These are phyloP conservation scores for Gavia stellata DNA, from an alignment of 2,113 vertebrate genomes.

Conservation along the genomic window DNA sequence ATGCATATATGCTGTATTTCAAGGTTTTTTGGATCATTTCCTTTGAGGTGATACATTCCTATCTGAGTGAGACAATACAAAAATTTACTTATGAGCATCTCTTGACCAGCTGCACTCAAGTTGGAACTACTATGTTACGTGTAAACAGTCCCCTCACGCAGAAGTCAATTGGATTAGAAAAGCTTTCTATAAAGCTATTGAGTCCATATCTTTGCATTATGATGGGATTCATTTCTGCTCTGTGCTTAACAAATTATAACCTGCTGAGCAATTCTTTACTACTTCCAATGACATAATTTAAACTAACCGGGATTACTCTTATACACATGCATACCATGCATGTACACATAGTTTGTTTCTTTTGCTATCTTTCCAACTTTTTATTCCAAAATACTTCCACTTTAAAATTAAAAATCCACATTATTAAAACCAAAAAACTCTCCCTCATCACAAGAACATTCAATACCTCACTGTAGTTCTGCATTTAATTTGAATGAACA, in stretches of 20 bases:
- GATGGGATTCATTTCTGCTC: background rate
- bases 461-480: background rate
- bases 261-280: background rate
- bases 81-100: background rate
- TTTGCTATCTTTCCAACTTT: background rate
- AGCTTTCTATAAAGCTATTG: background rate
- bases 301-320: background rate
- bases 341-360: background rate
- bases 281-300: background rate
- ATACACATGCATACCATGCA: rapidly evolving
- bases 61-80: background rate
- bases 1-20: background rate
- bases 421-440: background rate
- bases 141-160: background rate
- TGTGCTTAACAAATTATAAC: background rate
- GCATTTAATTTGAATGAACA: background rate
- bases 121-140: background rate
- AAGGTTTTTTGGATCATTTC: background rate
- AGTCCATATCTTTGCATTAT: background rate
- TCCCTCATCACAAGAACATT: background rate
- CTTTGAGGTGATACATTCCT: background rate
- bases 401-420: background rate
- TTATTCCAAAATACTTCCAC: background rate
- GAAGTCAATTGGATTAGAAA: background rate
- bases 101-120: background rate